These are phyloP conservation scores for Eulemur rufifrons DNA, from an alignment of 2,113 vertebrate genomes.

Conservation along the genomic window DNA sequence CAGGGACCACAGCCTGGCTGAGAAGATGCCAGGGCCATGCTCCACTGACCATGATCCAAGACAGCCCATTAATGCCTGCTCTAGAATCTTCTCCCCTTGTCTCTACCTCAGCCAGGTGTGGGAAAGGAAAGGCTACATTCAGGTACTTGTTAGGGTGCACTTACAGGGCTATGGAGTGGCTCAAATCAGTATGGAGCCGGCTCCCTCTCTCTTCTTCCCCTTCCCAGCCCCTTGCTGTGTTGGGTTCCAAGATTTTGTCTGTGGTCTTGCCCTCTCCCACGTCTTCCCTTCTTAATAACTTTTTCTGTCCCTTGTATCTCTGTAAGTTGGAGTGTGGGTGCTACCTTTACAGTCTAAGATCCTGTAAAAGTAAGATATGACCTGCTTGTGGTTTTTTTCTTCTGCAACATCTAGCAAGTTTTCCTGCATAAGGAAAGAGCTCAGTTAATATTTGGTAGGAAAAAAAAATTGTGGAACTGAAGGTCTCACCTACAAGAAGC, in stretches of 20 bases:
- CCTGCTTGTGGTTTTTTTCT: not conserved
- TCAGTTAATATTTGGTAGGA: not conserved
- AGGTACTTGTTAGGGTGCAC: not conserved
- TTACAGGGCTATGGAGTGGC: not conserved
- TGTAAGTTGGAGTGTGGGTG: not conserved
- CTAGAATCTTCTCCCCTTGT: not conserved
- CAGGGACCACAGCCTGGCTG: not conserved
- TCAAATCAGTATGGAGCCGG: not conserved
- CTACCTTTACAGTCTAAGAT: not conserved
- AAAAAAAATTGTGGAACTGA: not conserved
- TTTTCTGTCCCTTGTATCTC: not conserved
- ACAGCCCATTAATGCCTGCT: not conserved
- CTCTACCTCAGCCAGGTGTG: conserved; percentile 24
- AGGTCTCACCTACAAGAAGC: not conserved
- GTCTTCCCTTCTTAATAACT: not conserved
- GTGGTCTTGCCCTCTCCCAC: not conserved
- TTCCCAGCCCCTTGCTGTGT: not conserved
- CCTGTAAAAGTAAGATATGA: not conserved
- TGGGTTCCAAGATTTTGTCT: not conserved
- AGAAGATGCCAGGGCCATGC: not conserved
- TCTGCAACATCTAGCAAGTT: not conserved
- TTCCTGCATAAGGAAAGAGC: not conserved
- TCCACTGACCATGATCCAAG: not conserved
- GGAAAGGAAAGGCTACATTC: not conserved
- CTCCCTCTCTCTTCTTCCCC: not conserved